Evolutionary conservation across 2,113 vertebrate genomes (phyloP), one percentile per base, ranked within the genome.

Genomic region (Scytalopus superciliaris): DNA sequence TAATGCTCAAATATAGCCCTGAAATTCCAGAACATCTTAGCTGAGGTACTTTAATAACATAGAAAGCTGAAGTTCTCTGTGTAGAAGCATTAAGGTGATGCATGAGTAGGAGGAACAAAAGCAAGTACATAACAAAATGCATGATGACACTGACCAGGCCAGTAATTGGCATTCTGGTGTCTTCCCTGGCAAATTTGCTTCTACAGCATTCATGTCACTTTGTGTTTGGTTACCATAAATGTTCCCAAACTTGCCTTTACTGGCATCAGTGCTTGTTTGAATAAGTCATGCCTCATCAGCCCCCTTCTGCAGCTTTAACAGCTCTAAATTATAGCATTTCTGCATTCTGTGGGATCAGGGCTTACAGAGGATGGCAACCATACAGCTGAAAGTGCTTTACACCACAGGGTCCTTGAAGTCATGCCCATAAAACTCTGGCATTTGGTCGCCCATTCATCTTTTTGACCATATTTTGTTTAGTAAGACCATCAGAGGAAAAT

Each of bases 61-160:
- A 80, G 33, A 47, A 90, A 74, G 17, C 12, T 69, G 23, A 84
- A 23, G 7, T 47, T 89, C 15, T 69, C 19, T 73, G 3, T n/a
- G 7, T 10, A 39, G 44, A 35, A 74, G 7, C 44, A 66, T 17
- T 24, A 64, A n/a, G 25, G 14, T 42, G 7, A 60, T 81, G 33
- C 0, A 0, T 64, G 69, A 76, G 10, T 18, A 79, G 14, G 19
- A 67, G n/a, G 19, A 89, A 67, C 16, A 42, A 67, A 73, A 79
- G 12, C 25, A 82, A 57, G 13, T 10, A 53, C 13, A 21, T 10
- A 47, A 45, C 22, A 66, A 78, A 78, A 85, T 17, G 22, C 74
- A 27, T 2, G 0, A 73, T 39, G 33, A 64, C 35, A 28, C 16
- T 1, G 3, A 64, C 17, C 31, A 21, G 40, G 19, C 8, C 12